These are phyloP conservation scores for Alviniconcha strummeri DNA, from an alignment of 2,888 invertebrate genomes.

Conservation along the genomic window DNA sequence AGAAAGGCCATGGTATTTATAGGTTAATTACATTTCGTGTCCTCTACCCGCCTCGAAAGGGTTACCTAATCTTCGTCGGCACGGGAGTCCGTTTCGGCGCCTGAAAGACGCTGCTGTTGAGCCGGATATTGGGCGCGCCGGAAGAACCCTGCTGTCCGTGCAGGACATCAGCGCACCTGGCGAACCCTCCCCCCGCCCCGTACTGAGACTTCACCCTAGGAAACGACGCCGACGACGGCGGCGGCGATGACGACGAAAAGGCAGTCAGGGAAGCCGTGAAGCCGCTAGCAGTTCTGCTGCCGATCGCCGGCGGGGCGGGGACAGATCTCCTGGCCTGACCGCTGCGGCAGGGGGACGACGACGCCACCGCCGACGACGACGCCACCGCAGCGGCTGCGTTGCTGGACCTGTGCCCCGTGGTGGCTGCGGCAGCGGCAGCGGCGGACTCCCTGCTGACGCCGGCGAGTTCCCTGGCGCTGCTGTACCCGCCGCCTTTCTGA, in stretches of 20 bases:
- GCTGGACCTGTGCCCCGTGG: too few species aligned
- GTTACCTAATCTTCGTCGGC: conserved; percentile 17
- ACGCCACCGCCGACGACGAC: too few species aligned
- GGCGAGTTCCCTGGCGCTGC: background rate
- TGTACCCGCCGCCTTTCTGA: background rate
- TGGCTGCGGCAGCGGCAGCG: too few species aligned
- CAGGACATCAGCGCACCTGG: background rate
- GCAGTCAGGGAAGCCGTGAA: background rate
- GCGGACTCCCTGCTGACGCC: background rate
- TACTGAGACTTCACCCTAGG: conserved; percentile 4
- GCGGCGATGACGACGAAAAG: background rate
- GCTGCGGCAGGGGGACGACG: too few species aligned
- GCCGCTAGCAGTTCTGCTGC: too few species aligned
- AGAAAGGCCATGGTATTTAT: too few species aligned
- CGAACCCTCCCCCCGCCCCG: background rate
- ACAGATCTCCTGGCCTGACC: too few species aligned
- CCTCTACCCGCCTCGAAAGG: too few species aligned
- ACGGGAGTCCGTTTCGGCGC: background rate
- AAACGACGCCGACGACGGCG: background rate
- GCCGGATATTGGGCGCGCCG: conserved; percentile 19
- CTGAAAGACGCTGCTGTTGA: conserved; percentile 26
- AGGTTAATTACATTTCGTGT: too few species aligned
- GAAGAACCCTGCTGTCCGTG: too few species aligned
- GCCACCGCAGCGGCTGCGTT: too few species aligned
- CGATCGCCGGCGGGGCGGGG: too few species aligned